Evolutionary conservation across 2,888 invertebrate species (phyloP).

Genomic region (Graphium colonna): DNA sequence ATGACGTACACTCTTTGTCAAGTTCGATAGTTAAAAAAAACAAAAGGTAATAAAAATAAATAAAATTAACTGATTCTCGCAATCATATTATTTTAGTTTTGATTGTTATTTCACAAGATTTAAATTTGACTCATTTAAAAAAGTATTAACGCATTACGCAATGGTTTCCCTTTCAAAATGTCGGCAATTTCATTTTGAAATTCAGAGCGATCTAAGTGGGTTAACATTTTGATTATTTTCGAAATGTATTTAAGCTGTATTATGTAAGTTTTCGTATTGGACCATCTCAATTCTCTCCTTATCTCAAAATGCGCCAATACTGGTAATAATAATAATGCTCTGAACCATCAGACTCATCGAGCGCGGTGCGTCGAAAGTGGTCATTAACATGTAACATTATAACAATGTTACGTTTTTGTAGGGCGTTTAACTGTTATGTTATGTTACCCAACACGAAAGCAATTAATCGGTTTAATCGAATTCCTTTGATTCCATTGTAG

Average conservation of each 20-base stretch:
- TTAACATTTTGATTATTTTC: not conserved
- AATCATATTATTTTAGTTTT: too few species aligned
- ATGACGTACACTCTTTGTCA: too few species aligned
- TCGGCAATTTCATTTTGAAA: not conserved
- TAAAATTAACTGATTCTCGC: too few species aligned
- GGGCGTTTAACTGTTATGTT: conserved; percentile 7
- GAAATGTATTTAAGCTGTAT: not conserved
- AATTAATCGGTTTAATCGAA: not conserved
- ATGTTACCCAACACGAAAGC: conserved; percentile 7
- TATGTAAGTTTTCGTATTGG: conserved; percentile 6
- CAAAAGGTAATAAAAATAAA: too few species aligned
- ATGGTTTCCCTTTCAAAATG: not conserved
- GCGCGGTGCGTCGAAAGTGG: conserved; percentile 13
- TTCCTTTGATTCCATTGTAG: not conserved
- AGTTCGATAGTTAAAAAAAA: too few species aligned
- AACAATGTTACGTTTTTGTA: conserved; percentile 14
- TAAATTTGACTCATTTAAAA: not conserved
- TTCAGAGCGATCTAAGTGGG: not conserved
- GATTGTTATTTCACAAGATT: too few species aligned
- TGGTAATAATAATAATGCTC: too few species aligned
- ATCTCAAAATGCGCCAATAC: not conserved
- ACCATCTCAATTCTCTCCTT: not conserved
- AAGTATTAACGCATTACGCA: not conserved
- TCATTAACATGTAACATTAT: conserved; percentile 10
- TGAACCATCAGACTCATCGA: conserved; percentile 3